Percentiles rank a stretch among this genome's conserved stretches.
Conservation (phyloP, 2,888 invertebrate genomes). For the Phaonia tiefii region DNA sequence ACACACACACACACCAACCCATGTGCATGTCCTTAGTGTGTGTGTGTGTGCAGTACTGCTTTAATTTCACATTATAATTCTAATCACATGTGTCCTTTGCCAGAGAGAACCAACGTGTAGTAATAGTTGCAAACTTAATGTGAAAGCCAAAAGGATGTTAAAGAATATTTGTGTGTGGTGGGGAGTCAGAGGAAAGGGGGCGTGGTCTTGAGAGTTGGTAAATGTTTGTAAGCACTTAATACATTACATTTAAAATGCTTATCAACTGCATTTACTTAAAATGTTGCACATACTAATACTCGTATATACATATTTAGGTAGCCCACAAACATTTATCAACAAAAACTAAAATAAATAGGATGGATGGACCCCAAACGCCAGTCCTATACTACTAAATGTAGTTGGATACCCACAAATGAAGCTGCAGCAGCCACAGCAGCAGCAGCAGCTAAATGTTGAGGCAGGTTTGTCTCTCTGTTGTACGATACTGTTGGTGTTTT, state of each 20-base stretch:
- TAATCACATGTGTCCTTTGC: conserved; percentile 5
- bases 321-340: conserved; percentile 57
- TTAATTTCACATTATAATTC: too few relatives aligned
- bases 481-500: not conserved
- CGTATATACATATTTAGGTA: conserved; percentile 6
- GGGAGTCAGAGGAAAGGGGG: not conserved
- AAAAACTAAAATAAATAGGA: conserved; percentile 51
- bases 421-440: not conserved
- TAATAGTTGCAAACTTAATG: too few relatives aligned
- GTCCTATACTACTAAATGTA: not conserved
- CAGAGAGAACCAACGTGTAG: not conserved
- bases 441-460: conserved; percentile 8
- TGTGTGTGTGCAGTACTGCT: too few relatives aligned
- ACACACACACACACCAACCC: too few relatives aligned
- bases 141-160: too few relatives aligned
- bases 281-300: conserved; percentile 58
- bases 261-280: conserved; percentile 69
- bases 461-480: conserved; percentile 24
- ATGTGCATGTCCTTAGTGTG: too few relatives aligned
- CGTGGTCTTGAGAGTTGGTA: conserved; percentile 28
- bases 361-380: not conserved
- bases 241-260: conserved; percentile 70
- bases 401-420: too few relatives aligned
- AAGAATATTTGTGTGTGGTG: too few relatives aligned
- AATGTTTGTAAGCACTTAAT: conserved; percentile 66